Evolutionary conservation across 2,888 invertebrate genomes (phyloP), one percentile per base, ranked within the genome.

Genomic region (Choristoneura rosaceana): DNA sequence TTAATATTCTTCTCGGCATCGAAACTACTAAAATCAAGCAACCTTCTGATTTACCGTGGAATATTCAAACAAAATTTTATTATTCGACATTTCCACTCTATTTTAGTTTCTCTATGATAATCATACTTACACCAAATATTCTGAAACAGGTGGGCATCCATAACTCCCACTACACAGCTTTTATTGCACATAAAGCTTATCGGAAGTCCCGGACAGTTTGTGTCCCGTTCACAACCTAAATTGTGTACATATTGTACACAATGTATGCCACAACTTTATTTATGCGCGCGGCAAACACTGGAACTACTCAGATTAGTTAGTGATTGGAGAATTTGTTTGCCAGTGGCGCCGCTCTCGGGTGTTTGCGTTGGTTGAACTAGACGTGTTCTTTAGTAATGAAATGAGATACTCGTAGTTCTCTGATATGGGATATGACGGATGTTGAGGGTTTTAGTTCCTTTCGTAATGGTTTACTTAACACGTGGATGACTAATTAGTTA

Each of bases 121-220:
- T 5, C 34, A 34, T 34, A 34, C 41, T 4, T 47, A 12, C 41
- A 38, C 14, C 41, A 50, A 55, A 52, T 52, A 25, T 7, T 9
- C 45, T 50, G 50, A 41, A 38, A 41, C 68, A 41, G 50, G 60
- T 50, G 61, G 7, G 59, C 69, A 33, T 15, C 12, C n/a, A 52
- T 38, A 69, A 61, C 50, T 25, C 25, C 17, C 50, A 25, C 55
- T 34, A 33, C 10, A 34, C 25, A 60, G 70, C 65, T 55, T 64
- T 71, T 71, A 70, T 70, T 61, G 60, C 70, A 61, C 33, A 60
- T 70, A 70, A 70, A 66, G 65, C 65, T 70, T 70, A 71, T 71
- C 71, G 67, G 67, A 67, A 58, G 55, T 62, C 12, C 66, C 55
- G 62, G 71, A 63, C 67, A 58, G 64, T 55, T 52, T 45, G 62